Evolutionary conservation across 2,888 invertebrate species (phyloP), one percentile per base, ranked within the genome.

Genomic region (Anagyrus pseudococci): DNA sequence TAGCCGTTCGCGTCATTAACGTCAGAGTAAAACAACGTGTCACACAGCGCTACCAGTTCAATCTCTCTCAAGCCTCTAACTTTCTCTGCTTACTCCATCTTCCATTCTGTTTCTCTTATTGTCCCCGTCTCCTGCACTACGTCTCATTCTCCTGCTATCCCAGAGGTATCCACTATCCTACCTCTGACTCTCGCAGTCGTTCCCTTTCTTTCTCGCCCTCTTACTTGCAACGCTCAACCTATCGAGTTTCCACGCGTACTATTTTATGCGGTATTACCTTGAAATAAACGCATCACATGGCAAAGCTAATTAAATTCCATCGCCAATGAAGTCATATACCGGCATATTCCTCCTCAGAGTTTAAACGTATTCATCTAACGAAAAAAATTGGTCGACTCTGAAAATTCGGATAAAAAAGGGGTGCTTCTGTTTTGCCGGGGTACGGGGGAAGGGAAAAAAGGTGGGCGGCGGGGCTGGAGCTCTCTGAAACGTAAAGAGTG

Each of bases 371-470:
- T n/a, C n/a, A n/a, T n/a, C n/a, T n/a, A n/a, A n/a, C n/a, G n/a
- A n/a, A n/a, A n/a, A n/a, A n/a, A n/a, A n/a, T n/a, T n/a, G n/a
- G n/a, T n/a, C n/a, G n/a, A n/a, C n/a, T n/a, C n/a, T n/a, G n/a
- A n/a, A n/a, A n/a, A n/a, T n/a, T 22, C 55, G 46, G n/a, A 55
- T 44, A 23, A 29, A 22, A 7, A 41, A 43, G 20, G 20, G 17
- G 15, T 52, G 53, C 59, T 59, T 64, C 56, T 59, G 59, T 64
- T 64, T 64, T 64, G 63, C 40, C 47, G 47, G 26, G 47, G 29
- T 40, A 26, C 40, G 29, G 33, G 2, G 33, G 8, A 37, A 37
- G 13, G 8, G 15, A 64, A 67, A 69, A 37, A 8, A 2, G 4
- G 2, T n/a, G n/a, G n/a, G n/a, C n/a, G n/a, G n/a, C n/a, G n/a